A percentile compares a stretch with the other conserved stretches of the same genome.
phyloP scores from a whole-genome alignment of 2,888 invertebrate species.

The Hypomecis atomaria region DNA sequence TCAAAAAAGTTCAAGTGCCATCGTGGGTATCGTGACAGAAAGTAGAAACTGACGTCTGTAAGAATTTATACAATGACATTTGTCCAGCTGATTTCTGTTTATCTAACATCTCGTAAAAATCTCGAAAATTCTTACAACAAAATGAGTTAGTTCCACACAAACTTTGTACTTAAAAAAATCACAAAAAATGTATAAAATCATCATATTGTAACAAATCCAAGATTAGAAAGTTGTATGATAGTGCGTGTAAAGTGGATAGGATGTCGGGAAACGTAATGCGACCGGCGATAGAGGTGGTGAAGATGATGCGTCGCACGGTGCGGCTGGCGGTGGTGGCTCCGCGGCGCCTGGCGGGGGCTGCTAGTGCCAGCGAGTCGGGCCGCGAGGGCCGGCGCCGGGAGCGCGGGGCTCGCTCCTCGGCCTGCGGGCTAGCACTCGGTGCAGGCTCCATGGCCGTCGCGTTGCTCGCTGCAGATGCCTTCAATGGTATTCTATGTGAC shows the following conservation, averaged over 20 bases:
- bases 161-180: constrained; percentile 22
- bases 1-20: no score
- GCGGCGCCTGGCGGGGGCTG: constrained; percentile 34
- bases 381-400: constrained; percentile 37
- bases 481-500: constrained; percentile 60
- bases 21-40: no score
- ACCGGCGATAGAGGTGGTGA: constrained; percentile 22
- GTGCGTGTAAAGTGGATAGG: not conserved
- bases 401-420: constrained; percentile 14
- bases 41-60: no score
- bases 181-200: constrained; percentile 21
- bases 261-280: constrained; percentile 32
- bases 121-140: not conserved
- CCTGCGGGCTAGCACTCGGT: constrained; percentile 42
- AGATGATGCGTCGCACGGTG: constrained; percentile 48
- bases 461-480: constrained; percentile 71
- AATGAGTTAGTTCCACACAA: constrained; percentile 13
- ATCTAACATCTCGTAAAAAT: not conserved
- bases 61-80: no score
- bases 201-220: constrained; percentile 34
- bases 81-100: not conserved
- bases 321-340: constrained; percentile 48
- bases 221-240: not conserved
- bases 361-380: constrained; percentile 27
- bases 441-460: constrained; percentile 66